Percentiles rank a stretch among this genome's conserved stretches.
Conservation (phyloP, 2,113 vertebrate genomes). For the Pollimyrus isidori region DNA sequence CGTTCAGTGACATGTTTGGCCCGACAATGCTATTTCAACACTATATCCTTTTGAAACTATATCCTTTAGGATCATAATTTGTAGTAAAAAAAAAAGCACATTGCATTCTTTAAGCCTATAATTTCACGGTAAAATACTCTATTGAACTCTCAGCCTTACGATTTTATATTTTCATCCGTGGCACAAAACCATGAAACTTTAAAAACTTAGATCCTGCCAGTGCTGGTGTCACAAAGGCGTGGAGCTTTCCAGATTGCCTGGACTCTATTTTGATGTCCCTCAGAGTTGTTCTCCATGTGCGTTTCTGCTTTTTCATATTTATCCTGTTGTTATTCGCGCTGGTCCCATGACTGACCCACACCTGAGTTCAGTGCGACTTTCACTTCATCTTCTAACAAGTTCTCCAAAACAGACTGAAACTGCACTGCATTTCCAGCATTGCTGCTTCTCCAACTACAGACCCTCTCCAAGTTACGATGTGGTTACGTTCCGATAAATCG, state of each 20-base stretch:
- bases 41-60: background rate
- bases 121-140: background rate
- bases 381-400: slow-evolving; percentile 38
- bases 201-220: background rate
- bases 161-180: background rate
- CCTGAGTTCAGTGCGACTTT: slow-evolving; percentile 43
- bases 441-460: background rate
- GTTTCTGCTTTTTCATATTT: slow-evolving; percentile 27
- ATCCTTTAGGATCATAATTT: background rate
- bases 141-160: background rate
- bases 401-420: slow-evolving; percentile 16
- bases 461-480: background rate
- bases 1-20: slow-evolving; percentile 37
- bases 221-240: no score
- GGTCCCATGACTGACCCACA: slow-evolving; percentile 43
- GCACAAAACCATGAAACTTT: background rate
- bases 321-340: slow-evolving; percentile 7
- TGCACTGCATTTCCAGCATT: background rate
- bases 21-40: slow-evolving; percentile 20
- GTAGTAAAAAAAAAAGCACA: background rate
- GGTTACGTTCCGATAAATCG: background rate
- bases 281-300: slow-evolving; percentile 33
- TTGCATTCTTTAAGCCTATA: background rate
- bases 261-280: background rate
- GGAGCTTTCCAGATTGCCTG: background rate